These are phyloP conservation scores for Melipona quadrifasciata DNA, from an alignment of 1,140 invertebrate genomes.

Conservation along the genomic window DNA sequence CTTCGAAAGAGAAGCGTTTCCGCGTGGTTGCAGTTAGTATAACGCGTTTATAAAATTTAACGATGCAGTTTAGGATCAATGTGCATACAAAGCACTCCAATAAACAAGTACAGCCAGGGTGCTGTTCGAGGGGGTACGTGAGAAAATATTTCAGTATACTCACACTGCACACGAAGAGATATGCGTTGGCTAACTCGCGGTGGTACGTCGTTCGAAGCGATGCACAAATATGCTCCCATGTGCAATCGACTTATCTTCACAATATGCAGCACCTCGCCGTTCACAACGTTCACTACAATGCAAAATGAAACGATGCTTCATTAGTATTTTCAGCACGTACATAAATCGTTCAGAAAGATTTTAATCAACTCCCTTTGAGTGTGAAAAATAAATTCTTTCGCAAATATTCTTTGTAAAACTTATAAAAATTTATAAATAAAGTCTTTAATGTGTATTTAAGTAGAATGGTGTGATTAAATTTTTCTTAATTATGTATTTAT, in stretches of 20 bases:
- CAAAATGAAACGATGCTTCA: slow-evolving; percentile 14
- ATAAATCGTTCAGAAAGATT: not conserved
- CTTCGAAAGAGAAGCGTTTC: not conserved
- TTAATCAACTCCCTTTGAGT: not conserved
- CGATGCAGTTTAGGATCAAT: not conserved
- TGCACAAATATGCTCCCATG: slow-evolving; percentile 95
- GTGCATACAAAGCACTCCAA: slow-evolving; percentile 10
- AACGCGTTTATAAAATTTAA: not conserved
- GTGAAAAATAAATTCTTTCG: too few relatives aligned
- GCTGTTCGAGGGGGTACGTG: not conserved
- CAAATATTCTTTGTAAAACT: too few relatives aligned
- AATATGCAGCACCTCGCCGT: slow-evolving; percentile 92
- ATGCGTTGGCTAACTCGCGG: slow-evolving; percentile 94
- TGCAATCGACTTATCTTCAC: slow-evolving; percentile 94
- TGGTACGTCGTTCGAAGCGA: slow-evolving; percentile 93
- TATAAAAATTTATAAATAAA: too few relatives aligned
- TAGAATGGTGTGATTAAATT: too few relatives aligned
- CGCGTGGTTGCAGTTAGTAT: not conserved
- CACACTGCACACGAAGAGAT: slow-evolving; percentile 93
- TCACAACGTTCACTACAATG: slow-evolving; percentile 90
- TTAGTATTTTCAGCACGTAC: not conserved
- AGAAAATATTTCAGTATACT: slow-evolving; percentile 80
- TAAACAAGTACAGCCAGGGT: not conserved
- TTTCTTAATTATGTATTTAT: too few relatives aligned
- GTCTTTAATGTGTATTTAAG: too few relatives aligned